Evolutionary conservation across 2,113 vertebrate genomes (phyloP), one percentile per base, ranked within the genome.

Genomic region (Morone saxatilis): DNA sequence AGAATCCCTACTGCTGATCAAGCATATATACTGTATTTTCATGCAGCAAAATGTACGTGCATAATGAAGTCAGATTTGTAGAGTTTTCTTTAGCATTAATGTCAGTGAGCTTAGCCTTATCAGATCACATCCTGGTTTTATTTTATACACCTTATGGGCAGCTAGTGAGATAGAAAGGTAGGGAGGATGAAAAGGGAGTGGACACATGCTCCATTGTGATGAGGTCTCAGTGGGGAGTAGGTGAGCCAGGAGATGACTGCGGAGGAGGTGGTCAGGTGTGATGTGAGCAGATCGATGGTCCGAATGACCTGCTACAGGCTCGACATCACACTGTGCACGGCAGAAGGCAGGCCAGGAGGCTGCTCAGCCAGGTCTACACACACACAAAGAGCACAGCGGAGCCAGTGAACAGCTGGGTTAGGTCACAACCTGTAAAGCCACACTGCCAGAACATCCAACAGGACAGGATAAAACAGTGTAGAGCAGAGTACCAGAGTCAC

Each of bases 371-470:
- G 45, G 65, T 76, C 82, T 41, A 57, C 53, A 63, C 62, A 54
- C 63, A 77, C 13, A 84, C 48, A 72, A 45, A 59, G 19, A 81
- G 22, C 66, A 61, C 16, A 8, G 36, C 67, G 17, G 50, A 78
- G 76, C 57, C 50, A 68, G 7, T 16, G 59, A 84, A 86, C 88
- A 93, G 91, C 85, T 86, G 86, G 86, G 22, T 77, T 40, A 85
- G 88, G 88, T 90, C 87, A 73, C 57, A 81, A 79, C 82, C 91
- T 84, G 86, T 77, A 84, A 83, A 83, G 78, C 72, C 85, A 85
- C 71, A 83, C 59, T 75, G 72, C 62, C 63, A 83, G 43, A 72
- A 68, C 70, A 88, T 86, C 62, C 71, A 84, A 51, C 20, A 62
- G 66, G 62, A 75, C 25, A 80, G 66, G 48, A 66, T 71, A 59